Evolutionary conservation across 2,888 invertebrate species (phyloP), one percentile per base, ranked within the genome.

Genomic region (Blomia tropicalis): DNA sequence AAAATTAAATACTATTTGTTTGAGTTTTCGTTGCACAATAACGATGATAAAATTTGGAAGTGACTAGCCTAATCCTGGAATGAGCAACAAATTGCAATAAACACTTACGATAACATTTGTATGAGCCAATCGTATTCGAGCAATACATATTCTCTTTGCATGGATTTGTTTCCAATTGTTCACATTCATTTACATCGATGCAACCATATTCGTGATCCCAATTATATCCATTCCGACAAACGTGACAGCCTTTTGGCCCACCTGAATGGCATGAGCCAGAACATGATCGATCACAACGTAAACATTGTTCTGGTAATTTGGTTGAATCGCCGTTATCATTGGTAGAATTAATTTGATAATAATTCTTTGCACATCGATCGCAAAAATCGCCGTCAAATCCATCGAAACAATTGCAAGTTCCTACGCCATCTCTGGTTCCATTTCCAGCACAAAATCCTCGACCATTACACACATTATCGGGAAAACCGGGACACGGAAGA

Each of bases 341-440:
- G 75, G 87, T 87, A 68, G 79, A 80, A 69, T 83, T 85, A 0
- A 85, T 79, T 69, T 81, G 77, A 72, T 83, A 88, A 71, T 81
- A 83, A 2, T 81, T 81, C 14, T 75, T 72, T 11, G 79, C 77
- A 73, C 95, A 96, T n/a, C 79, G 75, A 59, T 82, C 79, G 74
- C 95, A 96, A 29, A 77, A 74, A 0, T 81, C 79, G 0, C 91
- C 91, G 0, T 73, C 70, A 72, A 93, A 95, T 0, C 89, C 92
- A 3, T 73, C 70, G 70, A 89, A 82, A 73, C 95, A 95, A 7
- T 79, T 75, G 71, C 95, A 96, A 66, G 84, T 82, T 0, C 95
- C 95, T 71, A 84, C 88, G 0, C 95, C 95, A 73, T 87, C 87
- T 44, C 93, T 79, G 0, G 90, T 92, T 0, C 93, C 93, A 66